These are phyloP conservation scores for Bombus sylvicola DNA, from an alignment of 1,140 invertebrate genomes.

Conservation along the genomic window DNA sequence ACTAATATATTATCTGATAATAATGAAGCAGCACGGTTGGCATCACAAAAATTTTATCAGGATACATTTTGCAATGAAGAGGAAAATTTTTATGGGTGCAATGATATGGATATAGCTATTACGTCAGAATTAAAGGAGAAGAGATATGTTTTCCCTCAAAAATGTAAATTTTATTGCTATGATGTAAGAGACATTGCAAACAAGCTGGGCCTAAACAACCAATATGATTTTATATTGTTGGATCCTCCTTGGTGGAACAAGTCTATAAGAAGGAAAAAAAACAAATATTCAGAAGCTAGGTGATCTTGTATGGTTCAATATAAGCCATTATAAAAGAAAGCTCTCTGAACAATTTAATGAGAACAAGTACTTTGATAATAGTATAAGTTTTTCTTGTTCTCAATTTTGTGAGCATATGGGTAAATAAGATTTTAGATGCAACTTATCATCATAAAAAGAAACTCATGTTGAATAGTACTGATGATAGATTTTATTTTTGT, in stretches of 20 bases:
- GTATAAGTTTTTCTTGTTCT: slow-evolving; percentile 64
- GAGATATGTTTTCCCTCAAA: slow-evolving; percentile 80
- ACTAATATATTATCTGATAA: slow-evolving; percentile 66
- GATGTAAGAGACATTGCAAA: slow-evolving; percentile 78
- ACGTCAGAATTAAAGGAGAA: slow-evolving; percentile 69
- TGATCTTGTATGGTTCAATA: slow-evolving; percentile 54
- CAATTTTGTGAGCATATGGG: slow-evolving; percentile 52
- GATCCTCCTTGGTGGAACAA: slow-evolving; percentile 98
- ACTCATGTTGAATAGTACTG: slow-evolving; percentile 10
- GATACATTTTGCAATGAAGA: slow-evolving; percentile 53
- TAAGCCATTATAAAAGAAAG: slow-evolving; percentile 45
- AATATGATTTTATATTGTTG: slow-evolving; percentile 92
- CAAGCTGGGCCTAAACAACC: slow-evolving; percentile 71
- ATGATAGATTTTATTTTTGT: slow-evolving; percentile 37
- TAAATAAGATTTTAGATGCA: slow-evolving; percentile 51
- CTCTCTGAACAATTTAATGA: slow-evolving; percentile 58
- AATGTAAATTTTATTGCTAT: slow-evolving; percentile 81
- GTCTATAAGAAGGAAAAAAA: slow-evolving; percentile 91
- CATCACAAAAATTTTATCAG: slow-evolving; percentile 75
- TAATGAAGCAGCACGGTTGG: slow-evolving; percentile 73
- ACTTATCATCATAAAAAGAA: slow-evolving; percentile 45
- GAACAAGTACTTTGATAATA: slow-evolving; percentile 68
- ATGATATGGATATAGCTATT: slow-evolving; percentile 67
- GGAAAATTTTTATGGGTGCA: slow-evolving; percentile 75
- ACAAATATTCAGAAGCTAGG: slow-evolving; percentile 84